Conservation (phyloP, 2,113 vertebrate species). For the Castor canadensis region DNA sequence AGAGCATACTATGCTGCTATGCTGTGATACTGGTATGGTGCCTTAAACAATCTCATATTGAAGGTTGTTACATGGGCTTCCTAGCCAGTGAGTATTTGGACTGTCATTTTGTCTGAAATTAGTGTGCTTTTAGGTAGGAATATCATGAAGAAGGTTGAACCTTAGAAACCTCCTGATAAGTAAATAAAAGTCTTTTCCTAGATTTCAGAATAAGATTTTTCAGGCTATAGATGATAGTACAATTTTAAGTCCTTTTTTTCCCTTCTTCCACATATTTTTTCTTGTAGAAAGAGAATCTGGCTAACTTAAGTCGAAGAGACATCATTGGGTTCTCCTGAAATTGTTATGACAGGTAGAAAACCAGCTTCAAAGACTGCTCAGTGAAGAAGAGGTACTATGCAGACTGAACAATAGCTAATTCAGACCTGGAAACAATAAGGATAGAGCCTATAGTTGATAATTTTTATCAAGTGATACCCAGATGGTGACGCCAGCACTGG, state of each 20-base stretch:
- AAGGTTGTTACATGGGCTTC: background rate
- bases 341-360: background rate
- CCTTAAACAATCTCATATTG: background rate
- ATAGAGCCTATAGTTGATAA: background rate
- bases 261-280: background rate
- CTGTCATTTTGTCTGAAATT: background rate
- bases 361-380: background rate
- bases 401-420: background rate
- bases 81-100: background rate
- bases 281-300: background rate
- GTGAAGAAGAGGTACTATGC: background rate
- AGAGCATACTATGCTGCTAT: background rate
- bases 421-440: background rate
- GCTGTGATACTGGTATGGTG: no score
- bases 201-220: background rate
- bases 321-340: background rate
- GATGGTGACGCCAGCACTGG: background rate
- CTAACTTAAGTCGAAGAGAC: background rate
- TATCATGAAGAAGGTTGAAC: slow-evolving; percentile 12
- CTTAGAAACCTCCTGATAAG: background rate
- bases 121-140: background rate
- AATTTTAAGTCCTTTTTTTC: background rate
- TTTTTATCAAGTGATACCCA: background rate
- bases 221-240: background rate
- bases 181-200: background rate